Evolutionary conservation across 1,140 invertebrate species (phyloP).

Genomic region (Cecropterus lyciades): DNA sequence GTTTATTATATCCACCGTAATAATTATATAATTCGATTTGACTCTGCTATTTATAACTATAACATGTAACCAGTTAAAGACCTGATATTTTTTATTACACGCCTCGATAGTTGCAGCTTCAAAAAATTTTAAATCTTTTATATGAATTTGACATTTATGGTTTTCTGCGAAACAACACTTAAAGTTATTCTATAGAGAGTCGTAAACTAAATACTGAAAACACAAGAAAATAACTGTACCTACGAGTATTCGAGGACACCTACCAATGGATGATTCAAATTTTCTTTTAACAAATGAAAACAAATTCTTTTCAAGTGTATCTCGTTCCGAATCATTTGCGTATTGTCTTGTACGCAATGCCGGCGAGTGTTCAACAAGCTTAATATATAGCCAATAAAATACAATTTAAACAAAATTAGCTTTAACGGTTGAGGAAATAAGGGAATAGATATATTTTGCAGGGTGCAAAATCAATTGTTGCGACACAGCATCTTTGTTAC

Average conservation of each 20-base stretch:
- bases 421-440: conserved; percentile 7
- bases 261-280: conserved; percentile 14
- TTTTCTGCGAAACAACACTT: too few species aligned
- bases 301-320: conserved; percentile 33
- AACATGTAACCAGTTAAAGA: too few species aligned
- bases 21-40: too few species aligned
- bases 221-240: neutral
- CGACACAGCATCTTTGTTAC: conserved; percentile 62
- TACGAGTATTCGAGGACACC: conserved; percentile 5
- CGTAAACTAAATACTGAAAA: neutral
- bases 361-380: conserved; percentile 28
- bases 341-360: conserved; percentile 43
- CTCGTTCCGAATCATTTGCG: conserved; percentile 40
- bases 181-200: too few species aligned
- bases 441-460: neutral
- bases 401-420: conserved; percentile 11
- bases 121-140: too few species aligned
- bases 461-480: conserved; percentile 5
- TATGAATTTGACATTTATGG: too few species aligned
- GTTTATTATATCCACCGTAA: too few species aligned
- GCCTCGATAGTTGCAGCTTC: too few species aligned
- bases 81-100: too few species aligned
- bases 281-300: conserved; percentile 32
- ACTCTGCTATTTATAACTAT: too few species aligned
- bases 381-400: neutral